Percentiles rank a stretch among this genome's conserved stretches.
Conservation (phyloP, 2,113 vertebrate genomes). For the Orthochromis malagaraziensis region DNA sequence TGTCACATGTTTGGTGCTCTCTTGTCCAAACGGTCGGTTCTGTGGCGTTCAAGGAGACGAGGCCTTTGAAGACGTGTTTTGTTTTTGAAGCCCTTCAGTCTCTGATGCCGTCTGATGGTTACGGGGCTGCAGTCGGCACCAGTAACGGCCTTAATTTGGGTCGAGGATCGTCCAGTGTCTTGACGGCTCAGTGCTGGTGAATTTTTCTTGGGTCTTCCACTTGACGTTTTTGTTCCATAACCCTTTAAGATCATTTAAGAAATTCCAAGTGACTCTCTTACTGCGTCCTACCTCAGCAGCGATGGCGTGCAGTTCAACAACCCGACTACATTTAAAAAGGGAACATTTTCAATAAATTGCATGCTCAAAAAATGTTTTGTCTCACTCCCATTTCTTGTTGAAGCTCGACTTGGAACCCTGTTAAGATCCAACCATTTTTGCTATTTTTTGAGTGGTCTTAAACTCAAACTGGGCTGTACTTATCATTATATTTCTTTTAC, state of each 20-base stretch:
- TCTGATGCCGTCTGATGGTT: background rate
- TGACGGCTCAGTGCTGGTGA: background rate
- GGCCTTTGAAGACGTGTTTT: background rate
- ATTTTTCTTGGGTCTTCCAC: accelerated
- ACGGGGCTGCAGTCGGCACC: accelerated
- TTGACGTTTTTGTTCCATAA: accelerated
- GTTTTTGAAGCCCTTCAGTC: accelerated
- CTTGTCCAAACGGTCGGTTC: background rate
- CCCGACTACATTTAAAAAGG: background rate
- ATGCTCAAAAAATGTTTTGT: background rate
- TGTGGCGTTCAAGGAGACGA: background rate
- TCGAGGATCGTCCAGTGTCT: background rate
- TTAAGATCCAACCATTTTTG: background rate
- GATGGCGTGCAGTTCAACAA: background rate
- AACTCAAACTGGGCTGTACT: background rate
- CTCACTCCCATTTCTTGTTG: background rate
- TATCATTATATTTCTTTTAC: background rate
- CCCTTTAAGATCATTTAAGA: background rate
- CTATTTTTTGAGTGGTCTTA: accelerated
- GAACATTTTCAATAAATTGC: background rate
- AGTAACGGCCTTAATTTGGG: accelerated
- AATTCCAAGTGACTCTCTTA: accelerated
- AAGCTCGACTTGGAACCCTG: background rate
- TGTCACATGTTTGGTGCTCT: background rate
- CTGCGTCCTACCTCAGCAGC: background rate